These are phyloP conservation scores for Pluvialis apricaria DNA, from an alignment of 2,113 vertebrate species.

Conservation along the genomic window DNA sequence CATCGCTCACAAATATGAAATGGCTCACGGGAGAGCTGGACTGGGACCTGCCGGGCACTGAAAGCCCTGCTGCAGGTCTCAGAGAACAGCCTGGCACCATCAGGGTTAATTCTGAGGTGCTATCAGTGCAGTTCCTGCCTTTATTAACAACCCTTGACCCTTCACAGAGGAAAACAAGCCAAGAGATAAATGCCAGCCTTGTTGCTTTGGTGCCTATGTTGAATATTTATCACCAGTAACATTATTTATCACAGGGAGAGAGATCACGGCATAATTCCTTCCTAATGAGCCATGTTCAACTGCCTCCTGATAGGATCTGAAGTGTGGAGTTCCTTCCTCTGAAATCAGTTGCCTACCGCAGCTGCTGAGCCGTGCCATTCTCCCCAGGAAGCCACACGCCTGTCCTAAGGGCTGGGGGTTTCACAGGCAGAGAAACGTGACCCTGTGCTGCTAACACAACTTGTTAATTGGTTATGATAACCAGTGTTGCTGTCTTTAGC, in stretches of 20 bases:
- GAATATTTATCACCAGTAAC: background rate
- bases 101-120: background rate
- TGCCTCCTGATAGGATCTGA: background rate
- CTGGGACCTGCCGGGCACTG: background rate
- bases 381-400: accelerated
- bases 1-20: background rate
- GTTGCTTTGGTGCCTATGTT: background rate
- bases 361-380: accelerated
- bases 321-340: background rate
- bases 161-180: background rate
- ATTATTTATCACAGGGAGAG: background rate
- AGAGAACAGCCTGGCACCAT: background rate
- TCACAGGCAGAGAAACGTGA: background rate
- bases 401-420: background rate
- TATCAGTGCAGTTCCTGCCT: background rate
- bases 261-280: background rate
- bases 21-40: accelerated
- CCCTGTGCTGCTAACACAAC: background rate
- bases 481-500: background rate
- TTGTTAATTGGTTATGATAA: too few relatives aligned
- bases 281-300: background rate
- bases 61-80: background rate
- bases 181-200: background rate
- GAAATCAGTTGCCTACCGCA: accelerated
- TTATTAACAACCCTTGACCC: background rate